Conservation (phyloP, 2,888 invertebrate species). For the Calliphora vomitoria region DNA sequence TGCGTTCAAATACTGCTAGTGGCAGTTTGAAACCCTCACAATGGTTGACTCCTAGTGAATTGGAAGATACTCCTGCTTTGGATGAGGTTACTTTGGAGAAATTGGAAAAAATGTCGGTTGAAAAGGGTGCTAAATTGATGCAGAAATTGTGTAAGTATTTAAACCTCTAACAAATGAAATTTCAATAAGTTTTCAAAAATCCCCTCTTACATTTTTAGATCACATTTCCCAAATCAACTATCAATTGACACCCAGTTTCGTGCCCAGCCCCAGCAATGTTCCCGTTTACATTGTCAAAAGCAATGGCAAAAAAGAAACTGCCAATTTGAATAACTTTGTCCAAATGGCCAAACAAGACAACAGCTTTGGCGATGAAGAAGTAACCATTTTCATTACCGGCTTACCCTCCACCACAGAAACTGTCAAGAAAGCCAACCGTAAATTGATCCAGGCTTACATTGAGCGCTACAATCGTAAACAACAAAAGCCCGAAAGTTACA, state of each 20-base stretch:
- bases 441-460: conserved; percentile 80
- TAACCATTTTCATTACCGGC: conserved; percentile 81
- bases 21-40: conserved; percentile 77
- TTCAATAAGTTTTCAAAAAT: not conserved
- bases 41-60: conserved; percentile 78
- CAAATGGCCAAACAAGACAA: conserved; percentile 76
- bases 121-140: conserved; percentile 78
- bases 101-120: conserved; percentile 77
- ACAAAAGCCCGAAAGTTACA: conserved; percentile 4
- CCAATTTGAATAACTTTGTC: conserved; percentile 77
- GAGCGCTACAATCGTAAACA: conserved; percentile 78
- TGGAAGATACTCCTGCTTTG: conserved; percentile 77
- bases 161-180: not conserved
- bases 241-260: conserved; percentile 77
- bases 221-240: conserved; percentile 77
- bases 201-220: conserved; percentile 67
- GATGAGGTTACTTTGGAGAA: conserved; percentile 78
- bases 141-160: conserved; percentile 78
- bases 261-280: conserved; percentile 79
- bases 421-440: conserved; percentile 78
- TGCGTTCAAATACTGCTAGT: conserved; percentile 27
- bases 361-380: conserved; percentile 80
- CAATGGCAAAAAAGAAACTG: conserved; percentile 77
- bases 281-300: conserved; percentile 78
- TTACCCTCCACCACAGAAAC: conserved; percentile 77